Percentiles rank a stretch among this genome's conserved stretches.
phyloP scores from a whole-genome alignment of 2,797 vertebrate species.

The Dicrostonyx torquatus region DNA sequence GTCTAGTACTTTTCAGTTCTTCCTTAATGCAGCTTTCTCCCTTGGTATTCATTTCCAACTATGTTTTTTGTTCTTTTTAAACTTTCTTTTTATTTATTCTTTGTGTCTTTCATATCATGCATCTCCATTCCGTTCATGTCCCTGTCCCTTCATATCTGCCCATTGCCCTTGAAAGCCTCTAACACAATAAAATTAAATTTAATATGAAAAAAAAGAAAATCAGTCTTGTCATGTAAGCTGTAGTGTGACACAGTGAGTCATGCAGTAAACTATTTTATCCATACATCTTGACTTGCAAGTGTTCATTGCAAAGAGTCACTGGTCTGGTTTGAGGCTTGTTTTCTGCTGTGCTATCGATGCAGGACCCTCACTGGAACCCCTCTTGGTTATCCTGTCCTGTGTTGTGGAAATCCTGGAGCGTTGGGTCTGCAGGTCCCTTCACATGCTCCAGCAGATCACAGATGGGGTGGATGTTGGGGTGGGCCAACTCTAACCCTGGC shows the following conservation, averaged over 20 bases:
- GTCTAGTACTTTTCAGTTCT: background rate
- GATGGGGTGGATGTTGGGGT: background rate
- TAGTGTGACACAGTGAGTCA: background rate
- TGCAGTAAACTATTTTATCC: background rate
- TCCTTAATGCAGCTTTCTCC: background rate
- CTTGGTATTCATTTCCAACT: background rate
- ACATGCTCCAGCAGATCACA: background rate
- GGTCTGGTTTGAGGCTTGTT: background rate
- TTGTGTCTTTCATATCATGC: background rate
- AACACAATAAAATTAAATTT: background rate
- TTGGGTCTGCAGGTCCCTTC: background rate
- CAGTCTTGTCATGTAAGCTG: background rate
- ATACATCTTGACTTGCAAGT: background rate
- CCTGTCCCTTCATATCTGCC: background rate
- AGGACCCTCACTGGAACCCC: background rate
- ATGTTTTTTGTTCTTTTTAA: background rate
- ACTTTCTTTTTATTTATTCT: background rate
- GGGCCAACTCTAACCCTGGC: background rate
- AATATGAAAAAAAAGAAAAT: background rate
- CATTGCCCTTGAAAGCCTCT: background rate
- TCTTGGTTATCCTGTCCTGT: background rate
- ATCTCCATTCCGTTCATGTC: background rate
- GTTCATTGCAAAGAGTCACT: background rate
- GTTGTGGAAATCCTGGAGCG: background rate
- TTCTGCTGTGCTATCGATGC: background rate